Percentiles rank a stretch among this genome's conserved stretches.
Conservation (phyloP, 2,113 vertebrate genomes). For the Oostethus manadensis region DNA sequence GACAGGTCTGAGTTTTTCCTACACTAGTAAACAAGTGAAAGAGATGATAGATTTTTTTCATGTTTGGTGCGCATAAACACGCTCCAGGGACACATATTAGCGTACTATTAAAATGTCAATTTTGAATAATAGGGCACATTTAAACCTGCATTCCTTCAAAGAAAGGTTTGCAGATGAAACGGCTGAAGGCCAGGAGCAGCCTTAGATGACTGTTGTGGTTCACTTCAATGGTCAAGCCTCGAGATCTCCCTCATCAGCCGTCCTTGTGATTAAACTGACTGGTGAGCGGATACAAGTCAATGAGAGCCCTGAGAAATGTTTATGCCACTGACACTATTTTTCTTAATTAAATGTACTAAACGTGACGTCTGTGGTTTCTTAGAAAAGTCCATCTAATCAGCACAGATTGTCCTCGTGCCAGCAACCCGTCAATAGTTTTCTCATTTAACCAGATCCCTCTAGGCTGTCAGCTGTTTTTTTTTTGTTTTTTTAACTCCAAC, state of each 20-base stretch:
- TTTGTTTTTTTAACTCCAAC: slow-evolving; percentile 42
- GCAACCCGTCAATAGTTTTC: slow-evolving; percentile 40
- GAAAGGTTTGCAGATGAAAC: no score
- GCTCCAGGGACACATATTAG: no score
- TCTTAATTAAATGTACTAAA: not conserved
- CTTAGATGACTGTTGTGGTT: no score
- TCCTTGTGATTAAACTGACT: not conserved
- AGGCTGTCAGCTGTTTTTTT: slow-evolving; percentile 52
- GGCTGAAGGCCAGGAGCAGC: no score
- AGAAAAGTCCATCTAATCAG: slow-evolving; percentile 4
- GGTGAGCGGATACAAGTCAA: not conserved
- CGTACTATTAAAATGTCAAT: no score
- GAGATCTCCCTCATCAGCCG: not conserved
- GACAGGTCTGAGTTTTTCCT: no score
- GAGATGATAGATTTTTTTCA: no score
- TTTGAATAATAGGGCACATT: no score
- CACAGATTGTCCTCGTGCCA: slow-evolving; percentile 1
- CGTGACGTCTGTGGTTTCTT: not conserved
- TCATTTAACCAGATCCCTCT: slow-evolving; percentile 30
- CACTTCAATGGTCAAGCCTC: no score
- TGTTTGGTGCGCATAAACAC: no score
- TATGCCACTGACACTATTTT: not conserved
- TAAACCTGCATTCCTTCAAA: no score
- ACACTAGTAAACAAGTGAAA: no score
- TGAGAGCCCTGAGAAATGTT: not conserved